Base-by-base conservation (phyloP, 2,888 invertebrate species). In the Prosapia bicincta region DNA sequence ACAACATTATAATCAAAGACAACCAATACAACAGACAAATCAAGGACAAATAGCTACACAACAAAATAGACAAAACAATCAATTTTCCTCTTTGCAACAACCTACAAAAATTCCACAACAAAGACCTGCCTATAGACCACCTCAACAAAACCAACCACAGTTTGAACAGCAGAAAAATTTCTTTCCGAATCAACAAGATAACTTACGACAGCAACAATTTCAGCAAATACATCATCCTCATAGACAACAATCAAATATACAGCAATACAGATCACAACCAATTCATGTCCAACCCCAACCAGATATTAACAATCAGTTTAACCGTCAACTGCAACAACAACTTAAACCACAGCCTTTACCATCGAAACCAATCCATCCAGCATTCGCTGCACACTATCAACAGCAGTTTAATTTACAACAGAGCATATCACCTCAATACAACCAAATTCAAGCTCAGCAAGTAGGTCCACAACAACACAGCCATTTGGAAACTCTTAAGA, bases 91-190 rank as follows among this genome's bases (percentile, higher is more conserved):
- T 67, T 26, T 65, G n/a, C 73, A 73, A 68, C 43, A 25, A 20
- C 72, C 66, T 5, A 72, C 70, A 13, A 69, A 77, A 68, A 68
- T 70, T 38, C 66, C 66, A 24, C 66, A 73, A 10, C 76, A 76
- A 71, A 66, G 67, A 71, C 73, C 76, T 23, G 28, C 38, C 23
- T 73, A 74, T 26, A 75, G 75, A 38, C 54, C 66, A 30, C 66
- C 32, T 66, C 70, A 68, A 38, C 76, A 74, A 66, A 72, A 86
- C 79, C 83, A 85, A 26, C 88, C 87, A 78, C 85, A 83, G 0
- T 82, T 82, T 54, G 84, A 75, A 76, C 73, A 69, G 75, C 80
- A 80, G 38, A 80, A 85, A 69, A 83, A 84, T 77, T 82, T 83
- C 32, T 81, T 82, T 26, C 81, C 81, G 72, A 83, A 83, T 69